Evolutionary conservation across 2,888 invertebrate genomes (phyloP).

Genomic region (Eumacrocentrus americanus): DNA sequence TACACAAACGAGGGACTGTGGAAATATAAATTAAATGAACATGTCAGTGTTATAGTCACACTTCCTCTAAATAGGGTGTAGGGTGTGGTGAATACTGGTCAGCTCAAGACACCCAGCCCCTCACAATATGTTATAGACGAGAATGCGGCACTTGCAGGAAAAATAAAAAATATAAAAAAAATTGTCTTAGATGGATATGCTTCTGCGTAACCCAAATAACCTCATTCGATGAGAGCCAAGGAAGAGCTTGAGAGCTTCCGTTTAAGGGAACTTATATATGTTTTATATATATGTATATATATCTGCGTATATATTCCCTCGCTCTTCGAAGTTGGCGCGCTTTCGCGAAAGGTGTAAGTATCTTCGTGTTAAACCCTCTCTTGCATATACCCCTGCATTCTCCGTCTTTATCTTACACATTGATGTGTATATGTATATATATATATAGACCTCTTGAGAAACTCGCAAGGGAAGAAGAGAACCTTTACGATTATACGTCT

Average conservation of each 20-base stretch:
- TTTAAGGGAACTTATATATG: too few relatives aligned
- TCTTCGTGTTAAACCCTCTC: not conserved
- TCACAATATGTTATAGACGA: too few relatives aligned
- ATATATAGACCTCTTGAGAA: not conserved
- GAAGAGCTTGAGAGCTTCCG: not conserved
- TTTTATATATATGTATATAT: too few relatives aligned
- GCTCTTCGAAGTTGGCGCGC: not conserved
- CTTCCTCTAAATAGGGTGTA: constrained; percentile 45
- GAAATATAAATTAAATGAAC: constrained; percentile 52
- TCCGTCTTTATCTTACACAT: not conserved
- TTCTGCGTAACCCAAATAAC: not conserved
- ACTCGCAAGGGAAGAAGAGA: not conserved
- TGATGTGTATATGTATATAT: too few relatives aligned
- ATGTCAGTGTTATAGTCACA: constrained; percentile 40
- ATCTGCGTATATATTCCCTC: not conserved
- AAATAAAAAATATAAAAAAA: too few relatives aligned
- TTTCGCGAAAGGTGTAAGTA: not conserved
- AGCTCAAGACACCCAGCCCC: too few relatives aligned
- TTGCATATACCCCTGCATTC: not conserved
- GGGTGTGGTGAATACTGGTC: too few relatives aligned
- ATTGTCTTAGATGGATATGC: too few relatives aligned
- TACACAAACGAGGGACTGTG: constrained; percentile 20
- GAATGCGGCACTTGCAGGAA: too few relatives aligned
- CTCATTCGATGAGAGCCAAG: not conserved
- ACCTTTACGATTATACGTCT: constrained; percentile 10